phyloP scores from a whole-genome alignment of 2,888 invertebrate genomes.

The Lagria hirta region DNA sequence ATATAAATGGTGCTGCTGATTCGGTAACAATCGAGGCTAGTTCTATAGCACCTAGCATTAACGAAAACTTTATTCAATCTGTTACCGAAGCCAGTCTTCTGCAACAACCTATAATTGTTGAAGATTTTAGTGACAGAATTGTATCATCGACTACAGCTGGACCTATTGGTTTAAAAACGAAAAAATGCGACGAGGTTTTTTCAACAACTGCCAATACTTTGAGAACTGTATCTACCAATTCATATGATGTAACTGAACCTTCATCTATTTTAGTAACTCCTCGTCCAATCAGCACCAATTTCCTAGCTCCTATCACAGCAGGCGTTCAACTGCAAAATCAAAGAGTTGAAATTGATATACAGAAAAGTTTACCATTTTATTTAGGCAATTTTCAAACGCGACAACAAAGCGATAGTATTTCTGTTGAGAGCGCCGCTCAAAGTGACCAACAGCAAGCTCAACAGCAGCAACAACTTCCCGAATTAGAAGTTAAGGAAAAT shows the following conservation, averaged over 20 bases:
- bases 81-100: constrained; percentile 35
- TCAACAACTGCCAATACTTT: constrained; percentile 39
- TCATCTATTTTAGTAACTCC: constrained; percentile 58
- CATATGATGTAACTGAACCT: constrained; percentile 30
- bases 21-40: constrained; percentile 32
- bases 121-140: constrained; percentile 44
- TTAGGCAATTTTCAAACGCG: constrained; percentile 54
- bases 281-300: constrained; percentile 59
- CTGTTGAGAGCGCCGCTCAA: constrained; percentile 45
- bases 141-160: constrained; percentile 40
- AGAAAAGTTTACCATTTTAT: constrained; percentile 64
- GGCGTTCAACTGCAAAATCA: constrained; percentile 59
- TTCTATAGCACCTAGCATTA: constrained; percentile 33
- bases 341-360: constrained; percentile 62
- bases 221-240: constrained; percentile 38
- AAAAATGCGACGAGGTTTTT: constrained; percentile 24
- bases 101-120: constrained; percentile 50
- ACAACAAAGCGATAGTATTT: constrained; percentile 47
- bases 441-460: constrained; percentile 34
- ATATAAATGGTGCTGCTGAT: constrained; percentile 60
- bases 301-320: constrained; percentile 63
- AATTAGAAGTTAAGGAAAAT: constrained; percentile 26
- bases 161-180: constrained; percentile 16
- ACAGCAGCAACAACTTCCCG: constrained; percentile 28
- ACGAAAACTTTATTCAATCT: constrained; percentile 26